Conservation (phyloP, 2,888 invertebrate species). For the Chrysotoxum bicinctum region DNA sequence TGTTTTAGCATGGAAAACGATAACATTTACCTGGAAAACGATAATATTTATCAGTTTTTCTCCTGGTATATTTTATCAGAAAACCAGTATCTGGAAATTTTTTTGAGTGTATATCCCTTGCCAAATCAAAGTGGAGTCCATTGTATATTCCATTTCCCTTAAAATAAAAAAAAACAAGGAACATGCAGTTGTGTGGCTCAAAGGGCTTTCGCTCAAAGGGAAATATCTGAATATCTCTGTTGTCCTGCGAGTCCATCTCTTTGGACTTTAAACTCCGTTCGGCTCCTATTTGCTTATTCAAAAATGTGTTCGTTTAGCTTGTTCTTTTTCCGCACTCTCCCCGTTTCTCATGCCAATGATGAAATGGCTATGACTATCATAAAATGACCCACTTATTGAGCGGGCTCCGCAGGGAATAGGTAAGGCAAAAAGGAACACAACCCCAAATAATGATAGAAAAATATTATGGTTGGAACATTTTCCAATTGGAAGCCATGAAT, state of each 20-base stretch:
- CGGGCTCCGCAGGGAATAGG: neutral
- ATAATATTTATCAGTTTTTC: too few relatives aligned
- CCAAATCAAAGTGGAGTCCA: constrained; percentile 58
- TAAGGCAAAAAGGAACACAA: constrained; percentile 9
- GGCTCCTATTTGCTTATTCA: constrained; percentile 38
- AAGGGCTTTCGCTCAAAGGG: constrained; percentile 53
- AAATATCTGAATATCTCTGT: constrained; percentile 8
- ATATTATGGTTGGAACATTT: constrained; percentile 40
- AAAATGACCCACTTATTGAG: constrained; percentile 61
- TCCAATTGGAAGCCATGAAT: constrained; percentile 65
- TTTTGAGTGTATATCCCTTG: constrained; percentile 26
- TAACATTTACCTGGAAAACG: too few relatives aligned
- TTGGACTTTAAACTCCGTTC: neutral
- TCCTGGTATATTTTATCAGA: too few relatives aligned
- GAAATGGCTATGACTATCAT: constrained; percentile 25
- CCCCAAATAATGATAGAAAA: constrained; percentile 46
- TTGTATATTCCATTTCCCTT: constrained; percentile 44
- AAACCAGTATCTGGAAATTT: too few relatives aligned
- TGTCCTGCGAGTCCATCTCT: constrained; percentile 36
- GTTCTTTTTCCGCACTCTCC: neutral
- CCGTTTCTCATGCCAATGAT: neutral
- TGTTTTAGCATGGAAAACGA: too few relatives aligned
- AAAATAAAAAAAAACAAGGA: constrained; percentile 3
- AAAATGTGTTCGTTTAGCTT: constrained; percentile 12
- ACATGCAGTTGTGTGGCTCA: constrained; percentile 45